Evolutionary conservation across 2,797 vertebrate genomes (phyloP).

Genomic region (Clarias platycephalus): DNA sequence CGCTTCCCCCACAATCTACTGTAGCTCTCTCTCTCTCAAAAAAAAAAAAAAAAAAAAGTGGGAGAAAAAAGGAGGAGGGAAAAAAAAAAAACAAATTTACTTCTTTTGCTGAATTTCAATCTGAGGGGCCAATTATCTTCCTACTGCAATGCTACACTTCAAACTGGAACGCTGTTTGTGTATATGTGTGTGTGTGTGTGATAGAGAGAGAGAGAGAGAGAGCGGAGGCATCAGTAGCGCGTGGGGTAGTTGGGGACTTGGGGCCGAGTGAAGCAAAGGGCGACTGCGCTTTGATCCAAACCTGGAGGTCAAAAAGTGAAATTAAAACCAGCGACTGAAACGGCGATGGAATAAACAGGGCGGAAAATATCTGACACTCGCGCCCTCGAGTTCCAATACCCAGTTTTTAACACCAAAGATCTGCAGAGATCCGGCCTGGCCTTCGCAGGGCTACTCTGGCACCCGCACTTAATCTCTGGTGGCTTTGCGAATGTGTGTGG

Average conservation of each 20-base stretch:
- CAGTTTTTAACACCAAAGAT: slow-evolving; percentile 50
- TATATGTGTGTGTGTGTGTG: slow-evolving; percentile 69
- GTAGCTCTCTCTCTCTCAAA: background rate
- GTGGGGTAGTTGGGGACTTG: slow-evolving; percentile 28
- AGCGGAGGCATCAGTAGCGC: background rate
- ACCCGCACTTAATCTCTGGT: background rate
- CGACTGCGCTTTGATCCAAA: slow-evolving; percentile 48
- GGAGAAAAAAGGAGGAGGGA: background rate
- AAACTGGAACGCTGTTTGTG: slow-evolving; percentile 64
- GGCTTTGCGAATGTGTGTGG: slow-evolving; percentile 12
- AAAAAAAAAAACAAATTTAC: slow-evolving; percentile 37
- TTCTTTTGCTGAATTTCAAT: slow-evolving; percentile 54
- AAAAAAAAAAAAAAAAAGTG: slow-evolving; percentile 13
- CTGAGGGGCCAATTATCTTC: slow-evolving; percentile 54
- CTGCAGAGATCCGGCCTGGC: slow-evolving; percentile 5
- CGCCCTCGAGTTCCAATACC: slow-evolving; percentile 8
- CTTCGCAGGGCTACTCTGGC: background rate
- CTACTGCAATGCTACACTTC: slow-evolving; percentile 38
- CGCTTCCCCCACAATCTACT: slow-evolving; percentile 8
- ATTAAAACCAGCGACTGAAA: slow-evolving; percentile 49
- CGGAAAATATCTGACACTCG: slow-evolving; percentile 33
- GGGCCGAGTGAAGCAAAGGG: slow-evolving; percentile 20
- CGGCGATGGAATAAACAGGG: slow-evolving; percentile 42
- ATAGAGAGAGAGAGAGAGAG: background rate
- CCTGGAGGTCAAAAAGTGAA: slow-evolving; percentile 50